A percentile compares a stretch with the other conserved stretches of the same genome.
Conservation (phyloP, 64 coral and sea anemone species). For the Actinia equina region DNA sequence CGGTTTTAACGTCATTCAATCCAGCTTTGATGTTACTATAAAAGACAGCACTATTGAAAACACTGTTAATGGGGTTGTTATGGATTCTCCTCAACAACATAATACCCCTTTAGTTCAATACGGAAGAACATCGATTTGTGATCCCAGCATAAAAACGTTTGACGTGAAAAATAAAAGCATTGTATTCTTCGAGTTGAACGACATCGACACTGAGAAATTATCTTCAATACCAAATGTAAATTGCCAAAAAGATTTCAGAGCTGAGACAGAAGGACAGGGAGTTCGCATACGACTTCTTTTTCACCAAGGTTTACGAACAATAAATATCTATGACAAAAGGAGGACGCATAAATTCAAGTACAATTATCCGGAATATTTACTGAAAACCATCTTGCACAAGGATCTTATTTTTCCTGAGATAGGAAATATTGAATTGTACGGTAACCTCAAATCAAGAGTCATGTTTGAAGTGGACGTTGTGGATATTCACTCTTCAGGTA, state of each 20-base stretch:
- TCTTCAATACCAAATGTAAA: neutral
- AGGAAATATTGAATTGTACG: conserved; percentile 24
- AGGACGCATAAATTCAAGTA: neutral
- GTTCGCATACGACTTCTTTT: neutral
- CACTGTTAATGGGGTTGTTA: conserved; percentile 32
- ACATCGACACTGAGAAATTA: neutral
- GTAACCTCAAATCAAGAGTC: conserved; percentile 42
- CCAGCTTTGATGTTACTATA: neutral
- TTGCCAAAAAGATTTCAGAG: conserved; percentile 35
- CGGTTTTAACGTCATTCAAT: conserved; percentile 31
- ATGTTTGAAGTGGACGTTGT: conserved; percentile 41
- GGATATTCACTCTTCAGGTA: neutral
- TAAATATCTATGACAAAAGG: neutral
- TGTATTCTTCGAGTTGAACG: neutral
- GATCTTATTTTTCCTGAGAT: conserved; percentile 1
- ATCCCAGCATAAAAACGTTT: neutral
- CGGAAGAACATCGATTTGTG: conserved; percentile 50
- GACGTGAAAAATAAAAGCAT: neutral
- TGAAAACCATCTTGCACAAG: neutral
- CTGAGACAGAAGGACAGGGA: neutral
- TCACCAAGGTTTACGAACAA: neutral
- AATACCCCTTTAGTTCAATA: conserved; percentile 44
- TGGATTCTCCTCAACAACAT: conserved; percentile 25
- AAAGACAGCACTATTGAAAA: conserved; percentile 14
- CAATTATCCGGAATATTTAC: neutral